These are phyloP conservation scores for Pundamilia nyererei DNA, from an alignment of 2,113 vertebrate genomes.

Conservation along the genomic window DNA sequence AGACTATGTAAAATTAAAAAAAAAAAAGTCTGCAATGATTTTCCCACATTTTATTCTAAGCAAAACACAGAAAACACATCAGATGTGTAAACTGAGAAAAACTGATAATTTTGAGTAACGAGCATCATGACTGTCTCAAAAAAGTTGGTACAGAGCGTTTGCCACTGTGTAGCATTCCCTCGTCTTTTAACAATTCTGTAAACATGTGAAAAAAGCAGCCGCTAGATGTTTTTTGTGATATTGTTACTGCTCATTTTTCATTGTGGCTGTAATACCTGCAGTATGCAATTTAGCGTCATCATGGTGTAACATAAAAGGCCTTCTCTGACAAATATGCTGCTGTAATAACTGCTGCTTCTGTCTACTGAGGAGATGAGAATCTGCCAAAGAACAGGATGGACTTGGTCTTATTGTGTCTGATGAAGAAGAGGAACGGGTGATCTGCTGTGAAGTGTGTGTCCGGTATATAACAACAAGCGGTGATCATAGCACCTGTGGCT, in stretches of 20 bases:
- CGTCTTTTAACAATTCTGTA: neutral
- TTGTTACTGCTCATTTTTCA: neutral
- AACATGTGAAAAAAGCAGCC: neutral
- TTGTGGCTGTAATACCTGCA: neutral
- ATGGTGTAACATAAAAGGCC: neutral
- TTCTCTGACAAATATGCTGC: neutral
- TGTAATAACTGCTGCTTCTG: neutral
- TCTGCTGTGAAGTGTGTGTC: constrained; percentile 71
- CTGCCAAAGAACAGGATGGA: neutral
- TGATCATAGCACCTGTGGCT: constrained; percentile 56
- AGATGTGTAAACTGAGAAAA: neutral
- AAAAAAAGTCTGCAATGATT: neutral
- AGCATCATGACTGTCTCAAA: neutral
- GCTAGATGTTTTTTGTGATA: neutral
- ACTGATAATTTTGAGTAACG: neutral
- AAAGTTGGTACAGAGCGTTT: neutral
- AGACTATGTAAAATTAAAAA: neutral
- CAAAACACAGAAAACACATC: neutral
- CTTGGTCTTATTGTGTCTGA: neutral
- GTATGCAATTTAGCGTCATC: neutral
- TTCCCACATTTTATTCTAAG: neutral
- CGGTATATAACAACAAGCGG: accelerated
- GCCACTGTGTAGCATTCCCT: neutral
- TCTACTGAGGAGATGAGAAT: constrained; percentile 26
- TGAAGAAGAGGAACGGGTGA: constrained; percentile 76